phyloP scores from a whole-genome alignment of 2,113 vertebrate species.

The Chaetorhynchus papuensis region DNA sequence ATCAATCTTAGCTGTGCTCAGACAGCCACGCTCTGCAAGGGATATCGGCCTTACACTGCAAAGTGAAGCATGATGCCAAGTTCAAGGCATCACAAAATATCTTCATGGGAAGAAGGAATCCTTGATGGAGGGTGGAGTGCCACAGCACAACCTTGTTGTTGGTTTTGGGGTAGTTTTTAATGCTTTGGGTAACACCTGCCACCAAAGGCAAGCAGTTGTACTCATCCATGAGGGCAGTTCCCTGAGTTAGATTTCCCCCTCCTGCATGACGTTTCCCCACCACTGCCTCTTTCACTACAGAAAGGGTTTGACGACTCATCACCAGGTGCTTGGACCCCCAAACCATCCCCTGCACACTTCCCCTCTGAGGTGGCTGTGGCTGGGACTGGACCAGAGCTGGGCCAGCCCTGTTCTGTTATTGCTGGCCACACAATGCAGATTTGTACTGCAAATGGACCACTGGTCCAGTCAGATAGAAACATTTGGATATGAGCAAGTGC shows the following conservation, averaged over 20 bases:
- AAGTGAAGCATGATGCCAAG: background rate
- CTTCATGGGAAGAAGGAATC: background rate
- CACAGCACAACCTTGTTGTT: background rate
- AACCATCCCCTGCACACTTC: background rate
- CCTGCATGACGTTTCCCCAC: background rate
- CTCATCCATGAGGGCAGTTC: background rate
- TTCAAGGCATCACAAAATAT: background rate
- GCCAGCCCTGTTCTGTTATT: background rate
- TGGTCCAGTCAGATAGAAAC: background rate
- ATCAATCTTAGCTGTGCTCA: background rate
- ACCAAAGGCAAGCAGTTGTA: background rate
- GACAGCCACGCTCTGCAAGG: background rate
- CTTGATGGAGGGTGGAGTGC: background rate
- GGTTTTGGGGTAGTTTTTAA: background rate
- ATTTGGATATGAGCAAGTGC: background rate
- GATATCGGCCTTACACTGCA: background rate
- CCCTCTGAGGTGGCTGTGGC: background rate
- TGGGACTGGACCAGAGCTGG: too few relatives aligned
- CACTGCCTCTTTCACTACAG: accelerated
- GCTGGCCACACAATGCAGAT: accelerated
- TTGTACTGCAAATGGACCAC: background rate
- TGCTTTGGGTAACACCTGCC: background rate
- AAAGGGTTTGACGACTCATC: background rate
- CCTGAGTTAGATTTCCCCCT: background rate
- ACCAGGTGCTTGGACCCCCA: background rate